These are phyloP conservation scores for Drosophila albomicans DNA, from an alignment of 1,140 invertebrate genomes.

Conservation along the genomic window DNA sequence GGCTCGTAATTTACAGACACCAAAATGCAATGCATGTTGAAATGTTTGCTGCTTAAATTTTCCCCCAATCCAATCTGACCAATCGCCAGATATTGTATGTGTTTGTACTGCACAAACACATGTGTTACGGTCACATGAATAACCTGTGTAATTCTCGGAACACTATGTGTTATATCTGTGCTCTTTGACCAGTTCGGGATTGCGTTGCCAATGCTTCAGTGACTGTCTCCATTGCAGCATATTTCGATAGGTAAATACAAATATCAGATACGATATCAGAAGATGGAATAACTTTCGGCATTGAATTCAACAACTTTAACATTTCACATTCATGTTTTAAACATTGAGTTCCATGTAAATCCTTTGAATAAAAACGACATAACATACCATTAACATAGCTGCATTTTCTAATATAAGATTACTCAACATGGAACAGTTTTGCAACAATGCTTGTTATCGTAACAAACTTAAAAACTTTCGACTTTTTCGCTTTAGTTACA, in stretches of 20 bases:
- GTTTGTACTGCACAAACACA: conserved; percentile 1
- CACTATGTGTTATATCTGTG: background rate
- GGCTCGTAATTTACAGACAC: conserved; percentile 50
- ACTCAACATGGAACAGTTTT: background rate
- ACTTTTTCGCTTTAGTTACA: background rate
- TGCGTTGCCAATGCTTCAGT: background rate
- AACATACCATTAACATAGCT: too few relatives aligned
- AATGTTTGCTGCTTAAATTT: conserved; percentile 31
- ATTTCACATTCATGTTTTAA: too few relatives aligned
- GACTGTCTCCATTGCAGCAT: background rate
- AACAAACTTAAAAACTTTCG: conserved; percentile 5
- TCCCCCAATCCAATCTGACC: conserved; percentile 7
- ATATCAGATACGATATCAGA: background rate
- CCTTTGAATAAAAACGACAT: background rate
- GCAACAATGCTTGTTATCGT: background rate
- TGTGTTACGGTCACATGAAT: conserved; percentile 2
- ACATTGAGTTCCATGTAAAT: background rate
- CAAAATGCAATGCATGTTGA: conserved; percentile 24
- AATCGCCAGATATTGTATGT: background rate
- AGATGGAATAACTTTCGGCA: background rate
- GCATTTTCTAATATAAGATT: background rate
- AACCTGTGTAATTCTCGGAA: conserved; percentile 9
- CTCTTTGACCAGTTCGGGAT: conserved; percentile 6
- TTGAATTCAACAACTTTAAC: background rate
- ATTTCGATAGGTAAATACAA: background rate